Evolutionary conservation across 2,888 invertebrate species (phyloP).

Genomic region (Parascotia fuliginaria): DNA sequence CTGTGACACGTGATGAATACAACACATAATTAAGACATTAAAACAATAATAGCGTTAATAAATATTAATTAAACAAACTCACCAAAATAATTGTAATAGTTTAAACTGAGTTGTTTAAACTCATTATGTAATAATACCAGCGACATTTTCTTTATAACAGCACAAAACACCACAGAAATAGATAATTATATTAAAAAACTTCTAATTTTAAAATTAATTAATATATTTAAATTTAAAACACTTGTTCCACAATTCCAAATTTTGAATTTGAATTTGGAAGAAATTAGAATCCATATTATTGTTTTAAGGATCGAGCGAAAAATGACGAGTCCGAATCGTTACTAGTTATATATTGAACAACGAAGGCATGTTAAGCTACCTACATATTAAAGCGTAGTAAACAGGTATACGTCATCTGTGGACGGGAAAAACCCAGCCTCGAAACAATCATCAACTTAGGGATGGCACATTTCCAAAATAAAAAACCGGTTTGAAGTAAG

Average conservation of each 20-base stretch:
- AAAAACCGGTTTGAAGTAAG: too few species aligned
- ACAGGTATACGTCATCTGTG: slow-evolving; percentile 7
- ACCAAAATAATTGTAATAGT: too few species aligned
- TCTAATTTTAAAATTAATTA: too few species aligned
- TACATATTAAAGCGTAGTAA: background rate
- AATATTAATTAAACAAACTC: too few species aligned
- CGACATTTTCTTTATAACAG: background rate
- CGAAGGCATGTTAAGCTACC: background rate
- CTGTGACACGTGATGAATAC: too few species aligned
- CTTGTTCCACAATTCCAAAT: too few species aligned
- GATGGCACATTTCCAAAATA: background rate
- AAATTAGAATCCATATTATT: background rate
- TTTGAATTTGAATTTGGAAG: background rate
- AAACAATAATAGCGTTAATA: too few species aligned
- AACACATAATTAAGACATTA: too few species aligned
- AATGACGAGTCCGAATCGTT: background rate
- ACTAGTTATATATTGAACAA: background rate
- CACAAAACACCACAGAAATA: background rate
- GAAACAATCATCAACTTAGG: background rate
- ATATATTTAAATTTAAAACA: too few species aligned
- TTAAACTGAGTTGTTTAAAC: too few species aligned
- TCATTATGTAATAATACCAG: too few species aligned
- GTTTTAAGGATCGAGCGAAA: background rate
- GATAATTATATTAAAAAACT: too few species aligned
- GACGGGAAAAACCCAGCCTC: slow-evolving; percentile 12